A percentile compares a stretch with the other conserved stretches of the same genome.
Conservation (phyloP, 2,888 invertebrate genomes). For the Scrobipalpa costella region DNA sequence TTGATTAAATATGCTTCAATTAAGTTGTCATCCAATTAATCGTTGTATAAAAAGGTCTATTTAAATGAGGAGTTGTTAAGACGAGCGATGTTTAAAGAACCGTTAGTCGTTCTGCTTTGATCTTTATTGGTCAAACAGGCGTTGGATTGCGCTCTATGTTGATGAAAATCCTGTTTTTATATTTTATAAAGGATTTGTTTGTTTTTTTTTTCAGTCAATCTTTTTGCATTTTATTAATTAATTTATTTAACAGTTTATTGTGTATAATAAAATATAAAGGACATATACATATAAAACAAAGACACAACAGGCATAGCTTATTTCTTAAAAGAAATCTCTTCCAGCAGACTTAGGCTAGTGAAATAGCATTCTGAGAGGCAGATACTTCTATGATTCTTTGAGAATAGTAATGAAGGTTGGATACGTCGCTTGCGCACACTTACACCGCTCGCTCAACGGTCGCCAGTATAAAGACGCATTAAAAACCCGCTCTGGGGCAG, state of each 20-base stretch:
- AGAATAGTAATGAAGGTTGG: neutral
- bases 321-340: too few relatives aligned
- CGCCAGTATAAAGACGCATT: constrained; percentile 42
- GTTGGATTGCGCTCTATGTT: neutral
- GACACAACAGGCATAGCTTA: too few relatives aligned
- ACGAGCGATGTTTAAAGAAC: constrained; percentile 6
- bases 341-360: too few relatives aligned
- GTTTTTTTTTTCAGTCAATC: too few relatives aligned
- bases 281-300: too few relatives aligned
- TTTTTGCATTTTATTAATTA: neutral
- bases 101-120: neutral
- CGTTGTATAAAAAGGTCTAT: constrained; percentile 39
- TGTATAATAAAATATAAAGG: too few relatives aligned
- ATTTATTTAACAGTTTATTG: too few relatives aligned
- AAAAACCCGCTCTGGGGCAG: constrained; percentile 65
- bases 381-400: too few relatives aligned
- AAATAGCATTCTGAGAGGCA: too few relatives aligned
- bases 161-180: neutral
- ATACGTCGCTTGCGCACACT: constrained; percentile 3
- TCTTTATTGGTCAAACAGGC: constrained; percentile 1
- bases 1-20: constrained; percentile 51
- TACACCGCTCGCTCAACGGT: constrained; percentile 19
- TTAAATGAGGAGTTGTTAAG: constrained; percentile 14
- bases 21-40: constrained; percentile 41
- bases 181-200: neutral